phyloP scores from a whole-genome alignment of 2,113 vertebrate species.

The Megaptera novaeangliae region DNA sequence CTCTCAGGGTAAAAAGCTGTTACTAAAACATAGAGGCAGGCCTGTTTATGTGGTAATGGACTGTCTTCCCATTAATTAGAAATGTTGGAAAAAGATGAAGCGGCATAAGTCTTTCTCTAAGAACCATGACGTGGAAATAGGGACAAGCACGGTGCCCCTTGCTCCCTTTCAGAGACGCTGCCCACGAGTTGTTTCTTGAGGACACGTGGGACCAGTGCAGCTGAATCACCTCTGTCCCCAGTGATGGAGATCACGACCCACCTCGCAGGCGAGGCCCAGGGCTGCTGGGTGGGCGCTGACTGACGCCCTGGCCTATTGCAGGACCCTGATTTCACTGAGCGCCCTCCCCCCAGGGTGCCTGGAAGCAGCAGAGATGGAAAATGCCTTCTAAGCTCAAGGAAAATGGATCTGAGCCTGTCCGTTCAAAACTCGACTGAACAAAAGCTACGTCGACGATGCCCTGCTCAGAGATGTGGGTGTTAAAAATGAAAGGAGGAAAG shows the following conservation, averaged over 20 bases:
- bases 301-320: fast-evolving
- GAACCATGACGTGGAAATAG: not conserved
- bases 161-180: fast-evolving
- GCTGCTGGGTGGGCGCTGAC: too few species aligned
- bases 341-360: not conserved
- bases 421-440: fast-evolving
- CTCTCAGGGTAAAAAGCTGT: not conserved
- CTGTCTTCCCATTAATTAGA: not conserved
- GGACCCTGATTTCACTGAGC: too few species aligned
- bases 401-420: not conserved
- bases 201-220: fast-evolving
- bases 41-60: fast-evolving
- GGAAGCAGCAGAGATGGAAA: not conserved
- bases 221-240: fast-evolving
- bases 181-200: fast-evolving
- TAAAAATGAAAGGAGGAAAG: not conserved
- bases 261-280: not conserved
- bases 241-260: not conserved
- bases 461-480: not conserved
- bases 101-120: not conserved
- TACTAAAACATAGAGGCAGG: not conserved
- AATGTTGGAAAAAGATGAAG: not conserved
- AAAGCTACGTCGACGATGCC: fast-evolving
- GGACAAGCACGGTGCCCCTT: too few species aligned
- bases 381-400: not conserved